Percentiles rank a stretch among this genome's conserved stretches.
phyloP scores from a whole-genome alignment of 2,797 vertebrate species.

The Pseudotriccus pelzelni region DNA sequence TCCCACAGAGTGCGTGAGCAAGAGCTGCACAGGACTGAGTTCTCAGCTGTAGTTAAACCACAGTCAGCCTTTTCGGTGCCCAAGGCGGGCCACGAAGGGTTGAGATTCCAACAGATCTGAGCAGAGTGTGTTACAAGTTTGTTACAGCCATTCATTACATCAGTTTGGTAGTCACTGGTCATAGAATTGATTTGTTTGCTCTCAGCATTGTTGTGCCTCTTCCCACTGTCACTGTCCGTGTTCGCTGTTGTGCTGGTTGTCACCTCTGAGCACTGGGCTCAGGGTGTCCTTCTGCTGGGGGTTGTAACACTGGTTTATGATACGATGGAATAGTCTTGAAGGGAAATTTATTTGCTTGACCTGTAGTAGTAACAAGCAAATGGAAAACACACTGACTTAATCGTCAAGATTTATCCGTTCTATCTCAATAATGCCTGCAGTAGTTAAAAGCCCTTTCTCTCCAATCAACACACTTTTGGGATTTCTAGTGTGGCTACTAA shows the following conservation, averaged over 20 bases:
- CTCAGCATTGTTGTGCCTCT: neutral
- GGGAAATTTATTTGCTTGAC: neutral
- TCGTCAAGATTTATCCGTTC: accelerated
- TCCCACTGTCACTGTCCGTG: neutral
- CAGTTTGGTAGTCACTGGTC: neutral
- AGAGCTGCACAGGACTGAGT: neutral
- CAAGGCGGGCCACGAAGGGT: neutral
- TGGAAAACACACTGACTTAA: neutral
- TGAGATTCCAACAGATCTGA: accelerated
- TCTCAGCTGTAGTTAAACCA: neutral
- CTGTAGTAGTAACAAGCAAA: neutral
- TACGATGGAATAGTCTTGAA: neutral
- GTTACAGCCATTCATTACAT: accelerated
- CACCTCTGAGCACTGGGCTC: neutral
- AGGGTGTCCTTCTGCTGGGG: neutral
- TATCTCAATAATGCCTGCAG: neutral
- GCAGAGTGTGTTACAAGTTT: neutral
- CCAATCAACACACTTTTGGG: neutral
- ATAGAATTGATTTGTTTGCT: neutral
- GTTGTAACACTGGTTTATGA: no score
- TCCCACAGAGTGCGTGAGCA: neutral
- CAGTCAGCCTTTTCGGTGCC: neutral
- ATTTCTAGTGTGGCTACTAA: neutral
- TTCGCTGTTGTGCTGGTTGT: neutral
- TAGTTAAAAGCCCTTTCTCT: neutral